Evolutionary conservation across 2,797 vertebrate genomes (phyloP).

Genomic region (Momotus momota): DNA sequence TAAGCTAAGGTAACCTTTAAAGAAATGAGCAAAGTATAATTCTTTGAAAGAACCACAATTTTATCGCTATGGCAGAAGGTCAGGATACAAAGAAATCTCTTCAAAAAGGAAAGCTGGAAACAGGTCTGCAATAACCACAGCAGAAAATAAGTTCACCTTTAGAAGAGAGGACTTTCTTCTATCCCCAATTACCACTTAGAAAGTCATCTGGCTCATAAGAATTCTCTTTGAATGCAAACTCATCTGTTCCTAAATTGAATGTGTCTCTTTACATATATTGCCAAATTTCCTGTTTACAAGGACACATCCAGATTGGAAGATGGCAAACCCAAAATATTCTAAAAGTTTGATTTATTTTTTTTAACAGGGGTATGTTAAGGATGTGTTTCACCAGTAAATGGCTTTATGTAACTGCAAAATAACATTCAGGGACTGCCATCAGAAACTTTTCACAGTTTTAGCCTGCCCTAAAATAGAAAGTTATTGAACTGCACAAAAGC

Average conservation of each 20-base stretch:
- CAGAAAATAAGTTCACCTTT: conserved; percentile 4
- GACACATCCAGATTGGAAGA: not conserved
- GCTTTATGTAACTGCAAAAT: not conserved
- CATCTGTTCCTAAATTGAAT: not conserved
- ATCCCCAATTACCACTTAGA: not conserved
- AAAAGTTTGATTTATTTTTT: not conserved
- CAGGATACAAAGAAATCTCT: conserved; percentile 22
- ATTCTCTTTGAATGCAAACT: conserved; percentile 20
- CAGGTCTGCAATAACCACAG: not conserved
- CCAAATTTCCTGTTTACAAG: not conserved
- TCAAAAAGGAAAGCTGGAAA: conserved; percentile 29
- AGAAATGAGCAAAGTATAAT: conserved; percentile 25
- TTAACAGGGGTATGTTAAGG: not conserved
- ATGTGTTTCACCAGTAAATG: not conserved
- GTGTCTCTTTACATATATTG: not conserved
- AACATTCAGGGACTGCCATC: conserved; percentile 1
- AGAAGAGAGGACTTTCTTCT: conserved; percentile 15
- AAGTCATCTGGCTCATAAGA: conserved; percentile 9
- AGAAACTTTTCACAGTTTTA: not conserved
- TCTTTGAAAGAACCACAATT: conserved; percentile 41
- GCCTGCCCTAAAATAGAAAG: not conserved
- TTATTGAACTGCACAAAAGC: not conserved
- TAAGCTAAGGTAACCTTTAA: conserved; percentile 60
- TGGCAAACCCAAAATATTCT: not conserved
- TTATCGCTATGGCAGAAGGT: conserved; percentile 14